Base-by-base conservation (phyloP, 1,140 invertebrate genomes). In the Drosophila sucinea region DNA sequence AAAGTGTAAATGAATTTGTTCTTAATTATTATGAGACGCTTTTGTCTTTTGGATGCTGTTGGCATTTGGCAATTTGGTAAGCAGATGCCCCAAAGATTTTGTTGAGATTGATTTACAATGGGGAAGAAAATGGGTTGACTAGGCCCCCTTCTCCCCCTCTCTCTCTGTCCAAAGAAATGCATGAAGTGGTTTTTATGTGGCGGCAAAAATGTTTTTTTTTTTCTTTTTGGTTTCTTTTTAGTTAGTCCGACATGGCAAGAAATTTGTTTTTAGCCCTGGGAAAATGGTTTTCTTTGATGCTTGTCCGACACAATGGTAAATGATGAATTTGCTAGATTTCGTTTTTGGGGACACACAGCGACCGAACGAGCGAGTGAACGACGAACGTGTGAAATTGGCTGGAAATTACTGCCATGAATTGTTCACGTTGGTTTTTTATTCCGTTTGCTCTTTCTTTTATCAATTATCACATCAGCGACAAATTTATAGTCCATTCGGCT, bases 1-100 rank as follows among this genome's bases (percentile, higher is more conserved):
- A 89, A 89, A 84, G 84, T 89, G 84, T 89, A 90, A 89, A 89
- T 89, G 84, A 89, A 89, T 89, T 89, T 89, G 84, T 89, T 89
- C 84, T 89, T 89, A 89, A 89, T 89, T 89, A 89, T 89, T 72
- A 81, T 79, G 77, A 64, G 60, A 77, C 64, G 38, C 23, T 62
- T 71, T 64, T 51, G 58, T 38, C 23, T 30, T 60, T 71, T 1
- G 23, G 0, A 51, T 51, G 44, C 44, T 51, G 44, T 40, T 38
- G 68, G 67, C 70, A 64, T 51, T 81, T 86, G 78, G 79, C 82
- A 81, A 82, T 81, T 83, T 63, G 77, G 61, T 68, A 57, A 35
- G 57, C 58, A 81, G 64, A 66, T 30, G 66, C 67, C 78, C 70
- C 44, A 51, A 51, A 75, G 82, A 72, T 79, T 73, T 79, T 67